phyloP scores from a whole-genome alignment of 2,113 vertebrate genomes.

The Nerophis ophidion region DNA sequence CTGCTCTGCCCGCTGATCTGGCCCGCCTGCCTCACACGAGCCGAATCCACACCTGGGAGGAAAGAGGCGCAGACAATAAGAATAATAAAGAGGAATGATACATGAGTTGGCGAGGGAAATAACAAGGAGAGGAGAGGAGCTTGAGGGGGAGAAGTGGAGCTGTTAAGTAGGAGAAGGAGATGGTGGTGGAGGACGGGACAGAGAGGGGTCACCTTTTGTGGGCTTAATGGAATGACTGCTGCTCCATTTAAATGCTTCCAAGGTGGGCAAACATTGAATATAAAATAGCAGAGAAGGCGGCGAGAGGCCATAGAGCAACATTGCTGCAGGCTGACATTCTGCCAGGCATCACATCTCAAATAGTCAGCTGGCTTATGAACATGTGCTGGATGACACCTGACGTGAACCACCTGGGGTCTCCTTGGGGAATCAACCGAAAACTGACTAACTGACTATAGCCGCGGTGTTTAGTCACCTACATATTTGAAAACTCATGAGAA shows the following conservation, averaged over 20 bases:
- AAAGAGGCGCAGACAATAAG: not conserved
- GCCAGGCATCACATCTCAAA: no score
- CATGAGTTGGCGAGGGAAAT: not conserved
- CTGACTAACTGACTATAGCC: no score
- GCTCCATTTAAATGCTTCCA: conserved; percentile 32
- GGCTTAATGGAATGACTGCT: conserved; percentile 32
- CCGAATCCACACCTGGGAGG: conserved; percentile 81
- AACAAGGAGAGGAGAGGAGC: not conserved
- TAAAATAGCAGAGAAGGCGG: not conserved
- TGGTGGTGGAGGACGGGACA: not conserved
- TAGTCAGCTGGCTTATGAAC: no score
- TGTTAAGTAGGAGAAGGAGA: conserved; percentile 8
- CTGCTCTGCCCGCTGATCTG: conserved; percentile 88
- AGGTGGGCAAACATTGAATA: conserved; percentile 13
- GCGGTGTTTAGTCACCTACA: no score
- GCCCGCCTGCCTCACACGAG: conserved; percentile 84
- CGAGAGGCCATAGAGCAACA: no score
- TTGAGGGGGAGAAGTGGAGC: not conserved
- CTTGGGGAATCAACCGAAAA: no score
- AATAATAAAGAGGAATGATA: not conserved
- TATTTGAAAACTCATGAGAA: no score
- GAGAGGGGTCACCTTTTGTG: conserved; percentile 34
- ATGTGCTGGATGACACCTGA: no score
- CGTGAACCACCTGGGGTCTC: no score
- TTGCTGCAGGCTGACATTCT: no score